Evolutionary conservation across 2,888 invertebrate genomes (phyloP), one percentile per base, ranked within the genome.

Genomic region (Drosophila glabriapex): DNA sequence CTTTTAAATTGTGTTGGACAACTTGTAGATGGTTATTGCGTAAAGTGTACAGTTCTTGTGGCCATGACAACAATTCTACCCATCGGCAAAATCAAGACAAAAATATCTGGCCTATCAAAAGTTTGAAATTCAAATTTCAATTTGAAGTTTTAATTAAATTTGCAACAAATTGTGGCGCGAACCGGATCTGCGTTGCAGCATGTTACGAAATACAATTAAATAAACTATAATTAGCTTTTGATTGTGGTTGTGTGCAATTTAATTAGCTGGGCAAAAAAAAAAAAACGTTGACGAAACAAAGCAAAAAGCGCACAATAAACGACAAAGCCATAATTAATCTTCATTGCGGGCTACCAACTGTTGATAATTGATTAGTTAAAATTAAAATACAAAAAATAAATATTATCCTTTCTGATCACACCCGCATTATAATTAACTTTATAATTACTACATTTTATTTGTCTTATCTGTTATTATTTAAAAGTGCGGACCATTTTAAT

Each of bases 191-290:
- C 5, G 29, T 0, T 37, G 31, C 31, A 49, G 31, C 35, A 37
- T 52, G 52, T 46, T 41, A 7, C 22, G 10, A 58, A 58, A 29
- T 50, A n/a, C 49, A 76, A 79, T 76, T 50, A 69, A 64, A 62
- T 73, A 66, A 75, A 73, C 68, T 63, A 55, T 70, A 78, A 84
- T 82, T 82, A 72, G 73, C 53, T 78, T 71, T 60, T 60, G 53
- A 50, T 80, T 80, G 84, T 67, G 78, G 71, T 69, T 46, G 37
- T 50, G 54, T 33, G 68, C 43, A 79, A 72, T 86, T 77, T 70
- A 75, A 86, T 82, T 75, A 72, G 69, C 64, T 41, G 46, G 25
- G 2, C 16, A 22, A 41, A 35, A 33, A 43, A 65, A 33, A 41
- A 64, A 59, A 52, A 28, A 5, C 12, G n/a, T 46, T 43, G 6